These are phyloP conservation scores for Drosophila affinis DNA, from an alignment of 2,888 invertebrate species.

Conservation along the genomic window DNA sequence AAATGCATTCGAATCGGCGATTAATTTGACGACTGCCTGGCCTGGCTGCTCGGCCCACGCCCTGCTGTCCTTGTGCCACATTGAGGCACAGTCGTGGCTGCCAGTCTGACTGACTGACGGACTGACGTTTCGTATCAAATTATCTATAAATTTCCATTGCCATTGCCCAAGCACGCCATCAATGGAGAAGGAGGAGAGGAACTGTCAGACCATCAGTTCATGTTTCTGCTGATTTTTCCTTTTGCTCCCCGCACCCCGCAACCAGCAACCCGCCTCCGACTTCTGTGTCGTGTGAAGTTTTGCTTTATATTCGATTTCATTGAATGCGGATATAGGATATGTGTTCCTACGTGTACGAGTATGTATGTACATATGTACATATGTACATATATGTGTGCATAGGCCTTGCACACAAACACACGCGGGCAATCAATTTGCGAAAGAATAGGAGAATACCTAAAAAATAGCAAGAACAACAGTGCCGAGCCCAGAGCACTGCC, in stretches of 20 bases:
- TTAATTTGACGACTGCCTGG: conserved; percentile 21
- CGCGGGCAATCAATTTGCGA: conserved; percentile 69
- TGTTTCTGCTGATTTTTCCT: conserved; percentile 31
- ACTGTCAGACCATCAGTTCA: conserved; percentile 19
- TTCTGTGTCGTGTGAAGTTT: conserved; percentile 41
- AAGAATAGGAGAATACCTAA: background rate
- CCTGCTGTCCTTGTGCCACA: conserved; percentile 68
- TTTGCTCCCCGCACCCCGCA: conserved; percentile 28
- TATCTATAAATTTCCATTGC: conserved; percentile 72
- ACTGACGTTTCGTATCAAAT: conserved; percentile 67
- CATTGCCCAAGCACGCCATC: conserved; percentile 63
- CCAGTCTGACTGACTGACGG: conserved; percentile 26
- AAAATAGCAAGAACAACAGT: background rate
- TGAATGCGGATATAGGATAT: conserved; percentile 37
- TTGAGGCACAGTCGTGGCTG: conserved; percentile 37
- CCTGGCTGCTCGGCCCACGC: background rate
- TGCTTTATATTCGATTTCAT: conserved; percentile 57
- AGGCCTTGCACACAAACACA: background rate
- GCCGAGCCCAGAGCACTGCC: conserved; percentile 17
- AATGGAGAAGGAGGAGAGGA: conserved; percentile 25
- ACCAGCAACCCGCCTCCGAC: conserved; percentile 23
- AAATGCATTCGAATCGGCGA: conserved; percentile 68
- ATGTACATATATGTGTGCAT: background rate
- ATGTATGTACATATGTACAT: too few species aligned
- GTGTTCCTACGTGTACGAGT: too few species aligned